These are phyloP conservation scores for Bos indicus DNA, from an alignment of 2,113 vertebrate species.

Conservation along the genomic window DNA sequence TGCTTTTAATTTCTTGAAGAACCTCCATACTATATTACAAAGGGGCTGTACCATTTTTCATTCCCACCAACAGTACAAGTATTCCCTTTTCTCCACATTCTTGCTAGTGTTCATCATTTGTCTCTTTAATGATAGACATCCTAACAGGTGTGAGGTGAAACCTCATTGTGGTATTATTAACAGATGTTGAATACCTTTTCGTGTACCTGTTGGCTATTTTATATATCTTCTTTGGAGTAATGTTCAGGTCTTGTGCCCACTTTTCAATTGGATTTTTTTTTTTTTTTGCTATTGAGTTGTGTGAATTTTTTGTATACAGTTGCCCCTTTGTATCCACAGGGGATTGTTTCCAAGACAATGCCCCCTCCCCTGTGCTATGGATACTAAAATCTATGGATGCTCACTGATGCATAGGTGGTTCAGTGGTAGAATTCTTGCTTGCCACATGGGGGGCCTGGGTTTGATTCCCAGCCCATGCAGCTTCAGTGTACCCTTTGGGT, in stretches of 20 bases:
- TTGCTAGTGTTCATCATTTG: neutral
- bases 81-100: neutral
- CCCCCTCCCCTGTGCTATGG: neutral
- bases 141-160: neutral
- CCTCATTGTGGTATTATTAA: neutral
- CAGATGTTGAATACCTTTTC: neutral
- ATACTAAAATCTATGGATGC: neutral
- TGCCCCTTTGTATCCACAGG: neutral
- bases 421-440: neutral
- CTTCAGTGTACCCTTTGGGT: neutral
- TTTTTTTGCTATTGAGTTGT: neutral
- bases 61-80: neutral
- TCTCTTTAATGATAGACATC: neutral
- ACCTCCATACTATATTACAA: neutral
- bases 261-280: neutral
- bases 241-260: neutral
- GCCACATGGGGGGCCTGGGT: neutral
- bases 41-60: neutral
- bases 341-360: neutral
- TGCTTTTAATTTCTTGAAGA: neutral
- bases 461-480: neutral
- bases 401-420: neutral
- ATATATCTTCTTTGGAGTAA: neutral
- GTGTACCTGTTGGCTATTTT: neutral
- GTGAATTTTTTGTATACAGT: neutral